Percentiles rank a stretch among this genome's conserved stretches.
Conservation (phyloP, 2,888 invertebrate species). For the Tenthredo distinguenda region DNA sequence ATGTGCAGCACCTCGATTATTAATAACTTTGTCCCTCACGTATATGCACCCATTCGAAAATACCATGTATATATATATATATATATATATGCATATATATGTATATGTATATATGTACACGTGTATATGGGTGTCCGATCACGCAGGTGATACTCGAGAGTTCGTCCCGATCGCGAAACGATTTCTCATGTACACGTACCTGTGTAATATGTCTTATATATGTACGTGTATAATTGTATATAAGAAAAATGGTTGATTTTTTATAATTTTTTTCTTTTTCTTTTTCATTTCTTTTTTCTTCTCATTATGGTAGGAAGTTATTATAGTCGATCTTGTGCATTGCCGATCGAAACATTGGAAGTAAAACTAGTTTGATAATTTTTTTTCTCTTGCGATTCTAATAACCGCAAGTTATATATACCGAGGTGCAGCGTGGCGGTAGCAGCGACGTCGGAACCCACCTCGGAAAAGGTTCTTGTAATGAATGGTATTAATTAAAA, state of each 20-base stretch:
- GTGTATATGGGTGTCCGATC: background rate
- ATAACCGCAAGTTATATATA: background rate
- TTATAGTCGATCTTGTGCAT: background rate
- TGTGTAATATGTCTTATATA: background rate
- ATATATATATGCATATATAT: no score
- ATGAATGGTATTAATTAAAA: conserved; percentile 15
- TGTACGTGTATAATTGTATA: background rate
- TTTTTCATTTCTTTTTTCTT: background rate
- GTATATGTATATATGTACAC: no score
- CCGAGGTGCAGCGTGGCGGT: background rate
- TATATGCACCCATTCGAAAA: background rate
- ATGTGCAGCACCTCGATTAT: conserved; percentile 13
- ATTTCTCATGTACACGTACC: background rate
- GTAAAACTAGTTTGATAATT: background rate
- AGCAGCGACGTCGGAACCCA: background rate
- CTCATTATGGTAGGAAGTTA: conserved; percentile 2
- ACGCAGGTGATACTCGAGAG: background rate
- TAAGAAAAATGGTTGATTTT: background rate
- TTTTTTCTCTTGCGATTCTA: background rate
- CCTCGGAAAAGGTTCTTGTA: background rate
- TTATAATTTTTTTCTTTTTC: background rate
- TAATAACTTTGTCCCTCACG: background rate
- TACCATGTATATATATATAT: no score
- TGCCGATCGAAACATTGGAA: background rate
- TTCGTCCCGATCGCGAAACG: conserved; percentile 1